phyloP scores from a whole-genome alignment of 2,888 invertebrate genomes.

The Dynastes maya region DNA sequence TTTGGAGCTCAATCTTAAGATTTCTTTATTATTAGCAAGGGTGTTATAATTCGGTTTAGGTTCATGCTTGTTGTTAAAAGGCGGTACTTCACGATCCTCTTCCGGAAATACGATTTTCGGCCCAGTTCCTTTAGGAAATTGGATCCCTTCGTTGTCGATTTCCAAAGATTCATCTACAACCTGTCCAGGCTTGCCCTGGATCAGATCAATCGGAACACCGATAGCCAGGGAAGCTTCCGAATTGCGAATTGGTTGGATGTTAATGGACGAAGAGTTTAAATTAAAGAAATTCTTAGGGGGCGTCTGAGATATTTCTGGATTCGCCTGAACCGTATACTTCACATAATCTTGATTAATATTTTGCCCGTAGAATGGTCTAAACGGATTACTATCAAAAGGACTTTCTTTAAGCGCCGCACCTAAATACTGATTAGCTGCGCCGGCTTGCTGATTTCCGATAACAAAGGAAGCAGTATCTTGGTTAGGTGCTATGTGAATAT shows the following conservation, averaged over 20 bases:
- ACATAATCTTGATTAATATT: constrained; percentile 51
- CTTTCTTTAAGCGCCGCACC: constrained; percentile 73
- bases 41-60: constrained; percentile 55
- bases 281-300: constrained; percentile 52
- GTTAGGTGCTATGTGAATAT: constrained; percentile 76
- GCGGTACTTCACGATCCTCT: constrained; percentile 58
- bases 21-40: constrained; percentile 58
- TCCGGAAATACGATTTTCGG: constrained; percentile 67
- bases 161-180: constrained; percentile 67
- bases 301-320: constrained; percentile 28
- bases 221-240: constrained; percentile 69
- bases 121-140: constrained; percentile 58
- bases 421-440: constrained; percentile 67
- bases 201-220: constrained; percentile 65
- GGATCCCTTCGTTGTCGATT: constrained; percentile 59
- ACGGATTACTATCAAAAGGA: constrained; percentile 68
- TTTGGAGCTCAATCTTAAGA: constrained; percentile 67
- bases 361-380: constrained; percentile 62
- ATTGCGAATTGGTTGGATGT: constrained; percentile 67
- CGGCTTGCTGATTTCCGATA: constrained; percentile 77
- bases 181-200: constrained; percentile 67
- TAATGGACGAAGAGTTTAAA: constrained; percentile 61
- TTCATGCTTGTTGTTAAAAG: constrained; percentile 53
- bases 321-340: constrained; percentile 50
- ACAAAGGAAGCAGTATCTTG: constrained; percentile 79